These are phyloP conservation scores for Tiliacea citrago DNA, from an alignment of 2,888 invertebrate genomes.

Conservation along the genomic window DNA sequence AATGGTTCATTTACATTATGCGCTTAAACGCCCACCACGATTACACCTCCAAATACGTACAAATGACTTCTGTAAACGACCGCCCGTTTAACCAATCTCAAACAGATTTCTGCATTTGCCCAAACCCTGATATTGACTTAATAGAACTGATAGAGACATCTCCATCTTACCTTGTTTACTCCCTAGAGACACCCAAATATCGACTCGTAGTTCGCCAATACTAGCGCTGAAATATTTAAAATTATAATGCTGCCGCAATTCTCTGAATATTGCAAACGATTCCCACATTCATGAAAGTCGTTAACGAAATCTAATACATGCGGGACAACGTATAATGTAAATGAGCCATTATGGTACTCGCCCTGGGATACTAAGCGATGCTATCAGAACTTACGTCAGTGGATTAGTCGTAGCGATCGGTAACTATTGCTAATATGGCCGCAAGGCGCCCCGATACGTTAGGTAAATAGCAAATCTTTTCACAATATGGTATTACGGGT, in stretches of 20 bases:
- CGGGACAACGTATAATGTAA: constrained; percentile 64
- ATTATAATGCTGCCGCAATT: constrained; percentile 48
- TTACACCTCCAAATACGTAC: constrained; percentile 36
- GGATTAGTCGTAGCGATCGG: constrained; percentile 58
- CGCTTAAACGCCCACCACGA: constrained; percentile 55
- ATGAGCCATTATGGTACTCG: constrained; percentile 64
- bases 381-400: constrained; percentile 62
- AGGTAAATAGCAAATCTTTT: constrained; percentile 75
- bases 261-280: constrained; percentile 58
- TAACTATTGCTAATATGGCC: constrained; percentile 60
- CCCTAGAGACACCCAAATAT: constrained; percentile 37
- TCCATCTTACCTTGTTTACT: constrained; percentile 45
- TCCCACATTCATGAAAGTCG: constrained; percentile 58
- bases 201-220: constrained; percentile 24
- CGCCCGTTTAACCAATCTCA: constrained; percentile 39
- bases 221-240: constrained; percentile 46
- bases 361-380: constrained; percentile 64
- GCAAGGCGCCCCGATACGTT: constrained; percentile 49
- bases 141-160: constrained; percentile 31
- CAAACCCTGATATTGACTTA: constrained; percentile 26
- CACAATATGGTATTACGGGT: constrained; percentile 74
- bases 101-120: constrained; percentile 51
- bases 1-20: constrained; percentile 63
- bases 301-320: constrained; percentile 67
- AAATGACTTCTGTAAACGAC: constrained; percentile 55